phyloP scores from a whole-genome alignment of 2,797 vertebrate species.

The Fistularia tabacaria region DNA sequence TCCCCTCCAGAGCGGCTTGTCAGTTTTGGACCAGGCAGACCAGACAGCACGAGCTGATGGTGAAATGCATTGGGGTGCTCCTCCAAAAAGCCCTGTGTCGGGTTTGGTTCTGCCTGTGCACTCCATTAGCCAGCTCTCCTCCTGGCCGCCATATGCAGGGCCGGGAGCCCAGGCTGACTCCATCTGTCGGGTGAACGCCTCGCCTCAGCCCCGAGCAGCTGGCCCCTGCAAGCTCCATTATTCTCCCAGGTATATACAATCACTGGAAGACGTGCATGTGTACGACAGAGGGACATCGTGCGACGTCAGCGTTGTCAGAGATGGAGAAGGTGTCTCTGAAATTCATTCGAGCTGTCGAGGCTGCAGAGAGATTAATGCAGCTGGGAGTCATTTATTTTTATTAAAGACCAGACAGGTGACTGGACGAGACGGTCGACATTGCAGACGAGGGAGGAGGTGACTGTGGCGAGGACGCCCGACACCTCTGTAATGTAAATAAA shows the following conservation, averaged over 20 bases:
- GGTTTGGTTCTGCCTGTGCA: conserved; percentile 22
- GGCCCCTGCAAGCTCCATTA: conserved; percentile 74
- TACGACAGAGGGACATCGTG: conserved; percentile 48
- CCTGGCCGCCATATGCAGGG: conserved; percentile 75
- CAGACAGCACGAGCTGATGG: conserved; percentile 40
- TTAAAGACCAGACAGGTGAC: conserved; percentile 40
- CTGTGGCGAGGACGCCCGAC: not conserved
- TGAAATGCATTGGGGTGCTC: conserved; percentile 35
- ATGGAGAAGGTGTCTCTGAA: conserved; percentile 56
- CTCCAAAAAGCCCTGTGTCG: conserved; percentile 26
- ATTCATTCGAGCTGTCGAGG: conserved; percentile 49
- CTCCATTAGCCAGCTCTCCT: conserved; percentile 69
- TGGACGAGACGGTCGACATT: not conserved
- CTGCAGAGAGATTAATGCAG: conserved; percentile 38
- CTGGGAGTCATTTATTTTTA: conserved; percentile 45
- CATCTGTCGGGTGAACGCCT: conserved; percentile 80
- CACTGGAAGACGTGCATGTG: conserved; percentile 31
- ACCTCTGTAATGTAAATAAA: conserved; percentile 1
- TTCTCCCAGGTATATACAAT: conserved; percentile 50
- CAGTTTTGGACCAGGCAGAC: conserved; percentile 28
- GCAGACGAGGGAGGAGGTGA: not conserved
- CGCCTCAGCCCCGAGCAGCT: conserved; percentile 77
- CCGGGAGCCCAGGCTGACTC: conserved; percentile 69
- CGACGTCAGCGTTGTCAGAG: conserved; percentile 45
- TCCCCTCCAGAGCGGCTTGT: conserved; percentile 23